A percentile compares a stretch with the other conserved stretches of the same genome.
phyloP scores from a whole-genome alignment of 2,797 vertebrate genomes.

The Sebastolobus altivelis region DNA sequence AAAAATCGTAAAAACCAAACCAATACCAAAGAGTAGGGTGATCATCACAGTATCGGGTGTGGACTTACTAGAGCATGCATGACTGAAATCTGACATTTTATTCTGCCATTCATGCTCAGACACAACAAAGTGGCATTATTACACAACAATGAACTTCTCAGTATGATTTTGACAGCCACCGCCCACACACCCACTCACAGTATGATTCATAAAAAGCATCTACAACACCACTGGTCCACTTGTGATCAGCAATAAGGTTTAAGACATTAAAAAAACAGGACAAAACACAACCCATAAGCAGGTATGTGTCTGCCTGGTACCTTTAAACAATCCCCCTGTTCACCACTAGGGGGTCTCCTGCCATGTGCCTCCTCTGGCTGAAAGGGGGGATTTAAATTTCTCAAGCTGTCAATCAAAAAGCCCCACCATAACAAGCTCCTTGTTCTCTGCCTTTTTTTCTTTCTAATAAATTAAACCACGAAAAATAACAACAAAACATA shows the following conservation, averaged over 20 bases:
- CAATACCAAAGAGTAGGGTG: not conserved
- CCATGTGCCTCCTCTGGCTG: slow-evolving; percentile 80
- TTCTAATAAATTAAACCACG: not conserved
- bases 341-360: slow-evolving; percentile 78
- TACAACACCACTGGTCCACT: not conserved
- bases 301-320: slow-evolving; percentile 28
- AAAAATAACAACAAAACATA: not conserved
- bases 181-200: slow-evolving; percentile 5
- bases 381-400: slow-evolving; percentile 94
- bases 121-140: slow-evolving; percentile 12
- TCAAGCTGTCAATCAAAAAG: slow-evolving; percentile 91
- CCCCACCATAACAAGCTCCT: slow-evolving; percentile 82
- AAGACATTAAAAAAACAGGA: not conserved
- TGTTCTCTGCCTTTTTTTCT: slow-evolving; percentile 38
- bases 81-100: slow-evolving; percentile 19
- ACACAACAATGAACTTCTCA: slow-evolving; percentile 37
- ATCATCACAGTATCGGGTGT: not conserved
- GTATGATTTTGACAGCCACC: not conserved
- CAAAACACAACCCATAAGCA: not conserved
- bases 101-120: not conserved
- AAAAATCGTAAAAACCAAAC: no score
- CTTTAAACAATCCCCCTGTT: slow-evolving; percentile 59
- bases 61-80: not conserved
- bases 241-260: not conserved
- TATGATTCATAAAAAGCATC: slow-evolving; percentile 14